Conservation (phyloP, 2,113 vertebrate species). For the Zosterops lateralis region DNA sequence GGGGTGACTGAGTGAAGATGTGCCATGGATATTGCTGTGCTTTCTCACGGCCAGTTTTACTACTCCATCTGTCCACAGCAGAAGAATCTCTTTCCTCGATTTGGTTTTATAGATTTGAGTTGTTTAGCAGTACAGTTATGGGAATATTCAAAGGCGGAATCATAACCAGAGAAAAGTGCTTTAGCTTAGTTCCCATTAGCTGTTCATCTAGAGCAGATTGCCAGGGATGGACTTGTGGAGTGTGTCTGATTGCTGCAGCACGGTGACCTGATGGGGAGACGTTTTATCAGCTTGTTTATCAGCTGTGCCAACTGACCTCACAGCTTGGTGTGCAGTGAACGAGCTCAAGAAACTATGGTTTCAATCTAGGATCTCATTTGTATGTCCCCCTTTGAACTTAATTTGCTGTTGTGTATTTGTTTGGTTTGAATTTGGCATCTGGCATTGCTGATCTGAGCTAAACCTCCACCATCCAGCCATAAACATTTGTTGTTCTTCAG, state of each 20-base stretch:
- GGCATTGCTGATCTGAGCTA: not conserved
- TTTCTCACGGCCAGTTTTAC: not conserved
- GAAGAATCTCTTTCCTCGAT: not conserved
- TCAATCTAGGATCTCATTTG: not conserved
- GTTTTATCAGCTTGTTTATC: not conserved
- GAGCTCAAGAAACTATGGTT: not conserved
- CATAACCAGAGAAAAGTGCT: not conserved
- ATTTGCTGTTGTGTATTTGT: not conserved
- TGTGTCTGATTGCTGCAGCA: constrained; percentile 39
- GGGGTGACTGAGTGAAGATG: not conserved
- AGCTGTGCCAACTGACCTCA: constrained; percentile 21
- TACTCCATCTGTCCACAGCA: constrained; percentile 34
- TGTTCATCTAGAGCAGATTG: constrained; percentile 50
- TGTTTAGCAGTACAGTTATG: constrained; percentile 8
- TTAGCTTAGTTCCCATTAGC: constrained; percentile 29
- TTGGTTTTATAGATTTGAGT: constrained; percentile 10
- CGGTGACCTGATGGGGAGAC: not conserved
- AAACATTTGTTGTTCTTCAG: not conserved
- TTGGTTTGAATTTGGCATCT: not conserved
- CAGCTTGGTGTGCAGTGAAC: constrained; percentile 13
- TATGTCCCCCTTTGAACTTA: not conserved
- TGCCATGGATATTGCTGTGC: not conserved
- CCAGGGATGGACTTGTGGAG: constrained; percentile 35
- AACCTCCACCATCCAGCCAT: not conserved
- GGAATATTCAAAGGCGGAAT: constrained; percentile 35